Base-by-base conservation (phyloP, 1,140 invertebrate genomes). In the Eumeta japonica region DNA sequence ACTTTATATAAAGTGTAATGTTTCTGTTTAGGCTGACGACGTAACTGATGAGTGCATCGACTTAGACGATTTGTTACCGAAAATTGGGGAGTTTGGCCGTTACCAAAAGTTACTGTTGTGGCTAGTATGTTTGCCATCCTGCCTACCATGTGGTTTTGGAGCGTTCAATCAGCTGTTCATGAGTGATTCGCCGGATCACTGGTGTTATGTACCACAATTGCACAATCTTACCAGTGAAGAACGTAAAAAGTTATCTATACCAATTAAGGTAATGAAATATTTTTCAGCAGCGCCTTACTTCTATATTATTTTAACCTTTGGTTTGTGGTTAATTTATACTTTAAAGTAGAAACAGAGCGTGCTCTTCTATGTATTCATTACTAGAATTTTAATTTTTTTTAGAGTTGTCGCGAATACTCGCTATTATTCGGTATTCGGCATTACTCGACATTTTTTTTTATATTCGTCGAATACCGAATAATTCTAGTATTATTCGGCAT, bases 121-220 rank as follows among this genome's bases (percentile, higher is more conserved):
- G 87, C 76, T 92, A 12, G 86, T 94, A 10, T 91, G 90, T 52
- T 65, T 94, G 16, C 90, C 91, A 9, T 89, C 89, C 2, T 92
- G 90, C 49, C 79, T 94, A 37, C 89, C 90, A 0, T 93, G 90
- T 55, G 90, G 90, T 1, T 92, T 92, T 62, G 89, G 90, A 61
- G 89, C 89, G 1, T 94, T 92, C 63, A 92, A 92, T 71, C 92
- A 94, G 59, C 79, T 91, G 2, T 92, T 92, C 62, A 90, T 92
- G 86, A 81, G 87, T 0, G 86, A 90, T 48, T 81, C 81, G 13
- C 89, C 89, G 0, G 79, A 84, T 18, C 86, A 92, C 67, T 90
- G 88, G 88, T 92, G 90, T 53, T 76, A 67, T 31, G 76, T 89
- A 3, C 86, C 88, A 0, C 79, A 84, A 43, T 62, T 90, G 11